Evolutionary conservation across 2,113 vertebrate genomes (phyloP), one percentile per base, ranked within the genome.

Genomic region (Daphoenositta chrysoptera): DNA sequence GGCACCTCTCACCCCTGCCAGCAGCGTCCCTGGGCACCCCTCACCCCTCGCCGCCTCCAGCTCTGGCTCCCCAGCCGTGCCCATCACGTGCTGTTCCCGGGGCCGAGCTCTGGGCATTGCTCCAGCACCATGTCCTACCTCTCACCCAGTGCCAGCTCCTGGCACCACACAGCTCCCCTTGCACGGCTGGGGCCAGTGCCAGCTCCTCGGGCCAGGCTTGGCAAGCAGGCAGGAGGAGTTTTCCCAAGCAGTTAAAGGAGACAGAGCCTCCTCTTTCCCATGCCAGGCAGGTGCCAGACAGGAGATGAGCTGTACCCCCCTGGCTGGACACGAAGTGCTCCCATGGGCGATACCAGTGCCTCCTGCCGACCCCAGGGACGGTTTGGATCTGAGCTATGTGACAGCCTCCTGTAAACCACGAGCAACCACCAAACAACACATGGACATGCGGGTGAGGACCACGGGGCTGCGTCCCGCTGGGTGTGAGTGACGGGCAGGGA

Each of bases 381-480:
- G 31, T 44, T 16, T 42, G 42, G 76, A 50, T 24, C 57, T 75
- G 76, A 77, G 69, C 83, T 68, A 13, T 9, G 10, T 30, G 42
- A 33, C 69, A 69, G 70, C 35, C 71, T 71, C 81, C 60, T 33
- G 54, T 57, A 68, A 70, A 78, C 60, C 83, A 66, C 14, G 9
- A 83, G 89, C 85, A 69, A 77, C 85, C 87, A 86, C 60, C 63
- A 7, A 33, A 51, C 18, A 7, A 51, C 58, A 76, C 42, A 9
- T 1, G 9, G 6, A 87, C 75, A 89, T 8, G 82, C 2, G 6
- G 44, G 78, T 8, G 1, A 83, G 54, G 65, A 40, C 47, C 79
- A 31, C 0, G 1, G n/a, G 42, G 54, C 76, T n/a, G 33, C 2
- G 0, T 45, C 75, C 56, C 1, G 11, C 39, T 0, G 56, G 45